Evolutionary conservation across 2,888 invertebrate species (phyloP).

Genomic region (Noctua pronuba): DNA sequence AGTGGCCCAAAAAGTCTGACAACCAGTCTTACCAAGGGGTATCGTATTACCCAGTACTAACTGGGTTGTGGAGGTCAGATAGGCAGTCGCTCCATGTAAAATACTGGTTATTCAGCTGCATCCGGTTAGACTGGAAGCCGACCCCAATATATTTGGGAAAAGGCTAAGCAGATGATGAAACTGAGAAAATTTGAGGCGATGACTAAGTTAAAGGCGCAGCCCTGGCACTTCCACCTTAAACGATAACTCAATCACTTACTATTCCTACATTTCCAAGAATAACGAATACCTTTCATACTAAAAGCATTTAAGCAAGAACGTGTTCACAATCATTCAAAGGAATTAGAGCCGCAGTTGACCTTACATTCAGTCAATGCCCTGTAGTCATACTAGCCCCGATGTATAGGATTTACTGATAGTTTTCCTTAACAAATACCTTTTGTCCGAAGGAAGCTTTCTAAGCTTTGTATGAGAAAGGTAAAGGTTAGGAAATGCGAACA

Average conservation of each 20-base stretch:
- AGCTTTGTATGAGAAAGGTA: constrained; percentile 21
- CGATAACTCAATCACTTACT: neutral
- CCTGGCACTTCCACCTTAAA: too few relatives aligned
- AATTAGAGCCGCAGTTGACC: constrained; percentile 46
- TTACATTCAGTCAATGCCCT: constrained; percentile 33
- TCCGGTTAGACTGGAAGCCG: too few relatives aligned
- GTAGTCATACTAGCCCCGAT: constrained; percentile 26
- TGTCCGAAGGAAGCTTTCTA: constrained; percentile 41
- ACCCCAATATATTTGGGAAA: too few relatives aligned
- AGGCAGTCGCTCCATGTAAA: too few relatives aligned
- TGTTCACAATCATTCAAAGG: constrained; percentile 23
- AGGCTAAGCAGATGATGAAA: too few relatives aligned
- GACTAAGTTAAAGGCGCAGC: too few relatives aligned
- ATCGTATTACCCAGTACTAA: too few relatives aligned
- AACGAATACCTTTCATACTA: constrained; percentile 13
- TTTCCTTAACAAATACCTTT: constrained; percentile 56
- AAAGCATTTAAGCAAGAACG: constrained; percentile 17
- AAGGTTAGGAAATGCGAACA: constrained; percentile 24
- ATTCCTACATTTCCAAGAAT: constrained; percentile 2
- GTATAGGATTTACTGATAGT: constrained; percentile 47
- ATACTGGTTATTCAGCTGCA: too few relatives aligned
- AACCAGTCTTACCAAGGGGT: too few relatives aligned
- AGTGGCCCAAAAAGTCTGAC: too few relatives aligned
- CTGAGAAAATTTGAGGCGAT: too few relatives aligned
- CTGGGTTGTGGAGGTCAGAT: too few relatives aligned